phyloP scores from a whole-genome alignment of 1,140 invertebrate genomes.

The Pseudomyrmex sp. region DNA sequence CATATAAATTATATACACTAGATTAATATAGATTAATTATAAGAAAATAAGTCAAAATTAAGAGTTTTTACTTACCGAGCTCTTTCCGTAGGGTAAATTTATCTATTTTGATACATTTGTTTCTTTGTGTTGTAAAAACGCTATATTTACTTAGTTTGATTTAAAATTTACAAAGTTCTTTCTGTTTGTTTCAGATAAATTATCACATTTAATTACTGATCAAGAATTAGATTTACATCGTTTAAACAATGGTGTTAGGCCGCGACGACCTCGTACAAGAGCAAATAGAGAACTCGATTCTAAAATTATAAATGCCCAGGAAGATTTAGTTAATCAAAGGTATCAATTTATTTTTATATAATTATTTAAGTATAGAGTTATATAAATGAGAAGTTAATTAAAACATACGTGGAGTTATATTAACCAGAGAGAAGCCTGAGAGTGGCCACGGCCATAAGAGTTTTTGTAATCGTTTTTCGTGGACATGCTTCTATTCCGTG shows the following conservation, averaged over 20 bases:
- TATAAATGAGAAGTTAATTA: background rate
- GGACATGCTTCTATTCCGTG: no score
- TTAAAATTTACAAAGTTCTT: background rate
- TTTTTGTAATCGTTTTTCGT: no score
- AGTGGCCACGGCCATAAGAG: no score
- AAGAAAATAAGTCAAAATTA: no score
- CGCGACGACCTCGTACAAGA: background rate
- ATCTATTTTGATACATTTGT: no score
- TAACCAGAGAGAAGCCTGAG: no score
- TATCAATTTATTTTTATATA: background rate
- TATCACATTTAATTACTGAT: background rate
- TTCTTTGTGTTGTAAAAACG: no score
- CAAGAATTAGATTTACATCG: background rate
- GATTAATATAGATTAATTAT: no score
- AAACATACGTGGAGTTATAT: background rate
- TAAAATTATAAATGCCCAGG: background rate
- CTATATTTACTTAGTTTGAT: no score
- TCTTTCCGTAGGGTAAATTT: no score
- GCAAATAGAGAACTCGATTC: background rate
- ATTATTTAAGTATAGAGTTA: background rate
- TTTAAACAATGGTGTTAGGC: background rate
- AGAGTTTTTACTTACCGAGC: no score
- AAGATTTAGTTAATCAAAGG: background rate
- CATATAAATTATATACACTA: no score
- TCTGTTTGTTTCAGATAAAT: background rate